Evolutionary conservation across 2,113 vertebrate species (phyloP).

Genomic region (Camelus bactrianus): DNA sequence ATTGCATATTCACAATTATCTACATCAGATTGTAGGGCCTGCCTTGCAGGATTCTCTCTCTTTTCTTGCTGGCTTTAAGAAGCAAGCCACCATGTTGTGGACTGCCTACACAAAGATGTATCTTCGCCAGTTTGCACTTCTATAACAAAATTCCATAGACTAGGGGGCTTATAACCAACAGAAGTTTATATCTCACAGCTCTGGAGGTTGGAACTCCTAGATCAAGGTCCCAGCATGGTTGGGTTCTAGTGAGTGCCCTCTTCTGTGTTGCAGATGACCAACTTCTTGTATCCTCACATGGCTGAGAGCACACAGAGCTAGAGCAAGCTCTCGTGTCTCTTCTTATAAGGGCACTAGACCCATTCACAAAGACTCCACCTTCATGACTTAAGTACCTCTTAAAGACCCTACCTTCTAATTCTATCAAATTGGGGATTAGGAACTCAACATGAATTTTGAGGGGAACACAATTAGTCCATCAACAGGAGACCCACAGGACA

Average conservation of each 20-base stretch:
- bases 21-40: neutral
- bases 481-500: neutral
- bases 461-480: neutral
- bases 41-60: neutral
- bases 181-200: neutral
- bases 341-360: neutral
- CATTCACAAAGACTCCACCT: neutral
- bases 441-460: neutral
- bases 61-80: neutral
- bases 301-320: neutral
- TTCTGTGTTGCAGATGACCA: neutral
- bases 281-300: neutral
- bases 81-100: neutral
- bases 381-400: neutral
- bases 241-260: neutral
- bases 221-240: neutral
- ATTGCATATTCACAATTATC: neutral
- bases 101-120: neutral
- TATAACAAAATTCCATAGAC: neutral
- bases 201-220: neutral
- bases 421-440: neutral
- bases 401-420: neutral
- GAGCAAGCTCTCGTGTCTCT: neutral
- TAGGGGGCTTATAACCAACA: neutral
- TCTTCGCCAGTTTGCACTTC: neutral